These are phyloP conservation scores for Euzetes globulus DNA, from an alignment of 2,888 invertebrate species.

Conservation along the genomic window DNA sequence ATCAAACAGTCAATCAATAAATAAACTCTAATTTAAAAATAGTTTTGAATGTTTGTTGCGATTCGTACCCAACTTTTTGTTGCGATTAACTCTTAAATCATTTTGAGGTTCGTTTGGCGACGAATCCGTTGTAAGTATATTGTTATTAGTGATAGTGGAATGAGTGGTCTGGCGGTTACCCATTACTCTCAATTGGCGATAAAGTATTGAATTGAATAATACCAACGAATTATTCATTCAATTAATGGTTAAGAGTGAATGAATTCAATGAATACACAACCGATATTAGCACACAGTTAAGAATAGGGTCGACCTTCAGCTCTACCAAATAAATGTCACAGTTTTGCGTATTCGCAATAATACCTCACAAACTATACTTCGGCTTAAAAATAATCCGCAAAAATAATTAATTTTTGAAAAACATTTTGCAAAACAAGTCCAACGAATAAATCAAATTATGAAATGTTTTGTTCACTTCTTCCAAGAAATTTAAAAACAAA, in stretches of 20 bases:
- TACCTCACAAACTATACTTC: neutral
- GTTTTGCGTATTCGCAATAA: neutral
- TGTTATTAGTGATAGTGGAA: neutral
- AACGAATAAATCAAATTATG: neutral
- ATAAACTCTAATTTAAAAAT: no score
- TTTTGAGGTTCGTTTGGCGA: neutral
- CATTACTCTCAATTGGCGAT: neutral
- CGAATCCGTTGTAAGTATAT: neutral
- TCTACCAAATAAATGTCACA: neutral
- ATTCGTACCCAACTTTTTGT: constrained; percentile 9
- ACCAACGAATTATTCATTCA: neutral
- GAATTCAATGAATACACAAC: neutral
- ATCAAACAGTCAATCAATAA: no score
- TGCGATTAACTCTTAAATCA: constrained; percentile 5
- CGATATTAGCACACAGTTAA: neutral
- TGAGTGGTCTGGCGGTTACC: neutral
- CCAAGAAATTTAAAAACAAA: neutral
- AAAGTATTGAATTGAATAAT: neutral
- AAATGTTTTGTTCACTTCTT: neutral
- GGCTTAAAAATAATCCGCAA: constrained; percentile 1
- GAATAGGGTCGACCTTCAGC: constrained; percentile 20
- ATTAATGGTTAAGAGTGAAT: neutral
- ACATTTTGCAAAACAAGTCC: neutral
- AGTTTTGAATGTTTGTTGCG: neutral
- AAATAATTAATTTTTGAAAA: neutral